Conservation (phyloP, 2,113 vertebrate species). For the Colaptes auratus region DNA sequence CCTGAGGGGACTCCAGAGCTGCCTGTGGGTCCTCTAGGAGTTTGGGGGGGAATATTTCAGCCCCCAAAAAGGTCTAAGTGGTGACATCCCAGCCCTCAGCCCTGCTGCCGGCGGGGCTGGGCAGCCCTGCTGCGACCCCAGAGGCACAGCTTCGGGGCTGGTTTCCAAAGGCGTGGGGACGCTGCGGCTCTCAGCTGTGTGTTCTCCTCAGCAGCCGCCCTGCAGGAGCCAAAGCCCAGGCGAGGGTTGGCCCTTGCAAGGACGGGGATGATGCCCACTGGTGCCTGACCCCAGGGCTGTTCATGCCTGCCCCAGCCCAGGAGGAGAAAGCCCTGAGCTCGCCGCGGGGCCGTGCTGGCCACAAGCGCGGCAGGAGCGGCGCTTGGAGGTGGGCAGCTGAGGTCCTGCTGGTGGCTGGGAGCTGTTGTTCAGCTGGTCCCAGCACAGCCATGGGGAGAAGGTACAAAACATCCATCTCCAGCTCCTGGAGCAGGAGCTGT, state of each 20-base stretch:
- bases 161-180: neutral
- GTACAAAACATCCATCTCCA: rapidly evolving
- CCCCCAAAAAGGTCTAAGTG: too few relatives aligned
- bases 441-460: neutral
- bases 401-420: neutral
- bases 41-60: neutral
- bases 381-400: neutral
- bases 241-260: neutral
- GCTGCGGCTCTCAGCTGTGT: neutral
- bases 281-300: neutral
- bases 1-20: neutral
- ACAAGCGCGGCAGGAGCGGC: too few relatives aligned
- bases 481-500: neutral
- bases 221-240: neutral
- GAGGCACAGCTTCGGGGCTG: neutral
- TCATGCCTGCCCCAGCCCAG: neutral
- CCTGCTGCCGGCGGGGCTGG: neutral
- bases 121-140: neutral
- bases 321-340: neutral
- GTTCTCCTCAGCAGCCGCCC: neutral
- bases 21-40: neutral
- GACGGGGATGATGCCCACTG: rapidly evolving
- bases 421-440: neutral
- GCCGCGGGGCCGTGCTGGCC: neutral
- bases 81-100: too few relatives aligned